Percentiles rank a stretch among this genome's conserved stretches.
Evolutionary conservation across 2,113 vertebrate genomes (phyloP).

Genomic region (Colaptes auratus): DNA sequence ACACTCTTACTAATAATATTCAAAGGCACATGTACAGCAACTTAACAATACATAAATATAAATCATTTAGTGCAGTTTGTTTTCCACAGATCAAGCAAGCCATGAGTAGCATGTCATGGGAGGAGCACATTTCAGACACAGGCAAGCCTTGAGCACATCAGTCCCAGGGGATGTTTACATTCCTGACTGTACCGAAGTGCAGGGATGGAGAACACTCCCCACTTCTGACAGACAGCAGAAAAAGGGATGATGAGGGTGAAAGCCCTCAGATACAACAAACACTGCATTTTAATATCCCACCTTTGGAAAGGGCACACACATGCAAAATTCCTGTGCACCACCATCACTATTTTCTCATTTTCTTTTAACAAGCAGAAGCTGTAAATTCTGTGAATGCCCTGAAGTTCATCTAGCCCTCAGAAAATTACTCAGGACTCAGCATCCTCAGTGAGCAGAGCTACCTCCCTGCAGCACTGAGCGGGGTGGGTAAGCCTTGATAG

Average conservation of each 20-base stretch:
- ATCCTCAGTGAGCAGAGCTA: background rate
- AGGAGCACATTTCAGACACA: background rate
- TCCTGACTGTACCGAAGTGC: background rate
- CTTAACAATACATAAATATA: background rate
- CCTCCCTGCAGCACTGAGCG: background rate
- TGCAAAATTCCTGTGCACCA: background rate
- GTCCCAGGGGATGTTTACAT: background rate
- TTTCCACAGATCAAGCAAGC: background rate
- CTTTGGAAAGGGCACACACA: background rate
- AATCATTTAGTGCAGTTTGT: background rate
- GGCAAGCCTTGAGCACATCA: background rate
- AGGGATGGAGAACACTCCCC: background rate
- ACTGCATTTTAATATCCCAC: background rate
- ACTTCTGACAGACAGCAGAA: background rate
- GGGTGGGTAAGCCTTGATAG: background rate
- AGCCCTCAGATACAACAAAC: background rate
- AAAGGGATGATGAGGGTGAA: fast-evolving
- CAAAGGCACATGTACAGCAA: background rate
- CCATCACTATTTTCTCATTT: background rate
- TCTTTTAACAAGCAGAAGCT: background rate
- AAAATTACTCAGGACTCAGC: background rate
- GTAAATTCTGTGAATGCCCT: background rate
- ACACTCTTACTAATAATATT: background rate
- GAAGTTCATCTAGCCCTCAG: background rate
- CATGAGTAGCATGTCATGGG: background rate